phyloP scores from a whole-genome alignment of 35 echinoderm and acorn worm species.

The Ptychodera flava region DNA sequence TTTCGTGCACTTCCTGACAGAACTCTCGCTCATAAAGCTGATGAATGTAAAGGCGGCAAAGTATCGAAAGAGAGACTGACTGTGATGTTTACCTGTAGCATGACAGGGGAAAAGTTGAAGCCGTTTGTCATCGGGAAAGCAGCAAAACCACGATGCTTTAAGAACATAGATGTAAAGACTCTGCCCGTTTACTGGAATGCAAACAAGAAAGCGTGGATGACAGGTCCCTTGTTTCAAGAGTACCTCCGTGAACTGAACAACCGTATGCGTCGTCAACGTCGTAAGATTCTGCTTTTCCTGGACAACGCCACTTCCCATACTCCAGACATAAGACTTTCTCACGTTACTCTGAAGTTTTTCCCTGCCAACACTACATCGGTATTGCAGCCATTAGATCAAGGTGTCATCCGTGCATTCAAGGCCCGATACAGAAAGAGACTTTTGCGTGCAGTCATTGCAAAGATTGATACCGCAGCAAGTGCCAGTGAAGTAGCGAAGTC shows the following conservation, averaged over 20 bases:
- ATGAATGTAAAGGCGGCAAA: not conserved
- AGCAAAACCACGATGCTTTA: too few species aligned
- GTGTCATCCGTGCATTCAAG: not conserved
- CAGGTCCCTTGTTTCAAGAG: not conserved
- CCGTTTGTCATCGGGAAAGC: too few species aligned
- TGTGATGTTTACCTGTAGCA: conserved; percentile 7
- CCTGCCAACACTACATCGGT: conserved; percentile 47
- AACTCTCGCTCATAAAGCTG: not conserved
- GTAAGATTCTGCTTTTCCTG: not conserved
- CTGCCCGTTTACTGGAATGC: not conserved
- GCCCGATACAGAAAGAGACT: not conserved
- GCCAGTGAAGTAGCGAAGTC: not conserved
- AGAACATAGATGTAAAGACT: too few species aligned
- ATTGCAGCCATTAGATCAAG: conserved; percentile 36
- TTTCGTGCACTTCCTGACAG: conserved; percentile 2
- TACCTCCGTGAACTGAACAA: not conserved
- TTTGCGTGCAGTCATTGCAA: not conserved
- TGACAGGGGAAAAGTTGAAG: too few species aligned
- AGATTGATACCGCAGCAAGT: not conserved
- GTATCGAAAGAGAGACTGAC: not conserved
- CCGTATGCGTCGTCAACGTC: not conserved
- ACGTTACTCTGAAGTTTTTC: conserved; percentile 26
- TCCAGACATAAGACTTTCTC: not conserved
- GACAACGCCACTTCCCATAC: conserved; percentile 3
- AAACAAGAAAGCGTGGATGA: too few species aligned